Evolutionary conservation across 2,113 vertebrate species (phyloP), one percentile per base, ranked within the genome.

Genomic region (Kobus ellipsiprymnus): DNA sequence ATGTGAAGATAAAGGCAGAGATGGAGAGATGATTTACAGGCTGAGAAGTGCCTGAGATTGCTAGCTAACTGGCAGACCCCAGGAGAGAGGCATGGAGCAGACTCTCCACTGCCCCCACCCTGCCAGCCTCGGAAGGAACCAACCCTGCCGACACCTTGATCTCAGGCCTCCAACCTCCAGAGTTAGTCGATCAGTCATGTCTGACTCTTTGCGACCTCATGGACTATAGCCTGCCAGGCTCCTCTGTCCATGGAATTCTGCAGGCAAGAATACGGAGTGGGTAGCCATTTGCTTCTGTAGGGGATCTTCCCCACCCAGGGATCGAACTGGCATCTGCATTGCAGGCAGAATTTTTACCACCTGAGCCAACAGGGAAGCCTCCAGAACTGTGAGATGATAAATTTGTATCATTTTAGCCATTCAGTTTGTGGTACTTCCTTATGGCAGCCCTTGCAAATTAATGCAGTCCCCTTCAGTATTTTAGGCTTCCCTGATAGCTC

Each of bases 101-200:
- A n/a, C 6, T 29, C 25, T 62, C 19, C n/a, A 40, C n/a, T 2
- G 1, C n/a, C 19, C n/a, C n/a, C 10, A 23, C 2, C 25, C 12
- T 15, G 13, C 6, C 19, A 29, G n/a, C 1, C 21, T 46, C 3
- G 4, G 67, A 54, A 88, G 67, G 46, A 84, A 21, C 13, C 23
- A 29, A 67, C 40, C 15, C 16, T 25, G n/a, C 11, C 0, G 1
- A 50, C 14, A 29, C n/a, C 16, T 48, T 44, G 2, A n/a, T 57
- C 78, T 64, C 30, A n/a, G 52, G 44, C 54, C 50, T 55, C 48
- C 40, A 30, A 33, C 21, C 27, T 62, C 71, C 82, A 87, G 77
- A 27, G 21, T 74, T 74, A 25, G 67, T 74, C 1, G 0, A 5
- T 40, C 11, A 74, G 19, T 74, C 21, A 0, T 40, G 71, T 44